phyloP scores from a whole-genome alignment of 64 coral and sea anemone species.

The Exaiptasia diaphana region DNA sequence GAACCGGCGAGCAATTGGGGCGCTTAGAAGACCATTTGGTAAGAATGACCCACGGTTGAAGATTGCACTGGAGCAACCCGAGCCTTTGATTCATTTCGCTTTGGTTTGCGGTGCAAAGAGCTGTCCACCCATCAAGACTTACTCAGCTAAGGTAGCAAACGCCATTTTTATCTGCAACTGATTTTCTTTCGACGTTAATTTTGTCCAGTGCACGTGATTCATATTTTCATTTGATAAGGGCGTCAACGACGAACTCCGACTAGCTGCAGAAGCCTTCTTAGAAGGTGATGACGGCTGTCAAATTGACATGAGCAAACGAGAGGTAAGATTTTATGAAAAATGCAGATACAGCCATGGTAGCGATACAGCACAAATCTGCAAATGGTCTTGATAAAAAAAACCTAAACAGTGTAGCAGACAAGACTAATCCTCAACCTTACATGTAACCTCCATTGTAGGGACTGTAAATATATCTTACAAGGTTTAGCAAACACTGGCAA shows the following conservation, averaged over 20 bases:
- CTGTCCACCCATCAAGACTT: slow-evolving; percentile 96
- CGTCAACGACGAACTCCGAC: slow-evolving; percentile 65
- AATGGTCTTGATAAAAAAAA: too few relatives aligned
- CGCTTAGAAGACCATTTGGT: slow-evolving; percentile 64
- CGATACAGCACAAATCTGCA: too few relatives aligned
- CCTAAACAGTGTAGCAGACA: too few relatives aligned
- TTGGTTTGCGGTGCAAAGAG: slow-evolving; percentile 95
- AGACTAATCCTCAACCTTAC: too few relatives aligned
- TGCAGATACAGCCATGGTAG: too few relatives aligned
- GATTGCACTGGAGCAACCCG: slow-evolving; percentile 68
- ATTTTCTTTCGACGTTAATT: too few relatives aligned
- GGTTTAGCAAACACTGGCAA: too few relatives aligned
- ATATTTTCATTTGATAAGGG: too few relatives aligned
- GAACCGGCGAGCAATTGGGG: slow-evolving; percentile 83
- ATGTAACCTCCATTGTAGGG: too few relatives aligned
- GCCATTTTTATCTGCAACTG: too few relatives aligned
- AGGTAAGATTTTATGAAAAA: slow-evolving; percentile 30
- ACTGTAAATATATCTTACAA: too few relatives aligned
- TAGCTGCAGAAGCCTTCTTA: slow-evolving; percentile 78
- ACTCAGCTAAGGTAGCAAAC: slow-evolving; percentile 66
- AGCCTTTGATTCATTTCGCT: slow-evolving; percentile 94
- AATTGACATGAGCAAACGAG: slow-evolving; percentile 68
- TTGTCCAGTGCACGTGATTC: too few relatives aligned
- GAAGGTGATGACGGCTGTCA: slow-evolving; percentile 85
- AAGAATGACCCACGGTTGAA: slow-evolving; percentile 80